phyloP scores from a whole-genome alignment of 2,113 vertebrate genomes.

The Sinosuthora webbiana region DNA sequence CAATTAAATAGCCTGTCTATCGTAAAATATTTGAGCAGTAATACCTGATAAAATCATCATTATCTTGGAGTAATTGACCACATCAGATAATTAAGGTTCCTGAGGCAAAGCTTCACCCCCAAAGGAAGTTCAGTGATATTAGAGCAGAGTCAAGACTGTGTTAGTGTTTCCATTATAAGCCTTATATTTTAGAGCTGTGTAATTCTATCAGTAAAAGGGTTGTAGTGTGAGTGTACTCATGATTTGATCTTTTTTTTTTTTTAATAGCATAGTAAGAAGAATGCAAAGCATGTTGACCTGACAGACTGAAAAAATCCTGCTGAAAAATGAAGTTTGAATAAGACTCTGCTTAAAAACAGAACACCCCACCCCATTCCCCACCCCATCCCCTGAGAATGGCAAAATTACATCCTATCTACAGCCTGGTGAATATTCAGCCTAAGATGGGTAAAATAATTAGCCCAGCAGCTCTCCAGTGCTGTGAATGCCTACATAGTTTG shows the following conservation, averaged over 20 bases:
- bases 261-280: background rate
- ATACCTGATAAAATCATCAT: constrained; percentile 75
- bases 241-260: background rate
- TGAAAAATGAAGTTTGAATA: background rate
- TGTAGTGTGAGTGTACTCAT: background rate
- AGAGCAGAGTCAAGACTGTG: constrained; percentile 49
- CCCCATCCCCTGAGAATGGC: background rate
- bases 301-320: background rate
- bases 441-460: background rate
- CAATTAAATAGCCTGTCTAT: constrained; percentile 69
- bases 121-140: constrained; percentile 68
- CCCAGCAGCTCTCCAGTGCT: background rate
- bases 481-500: background rate
- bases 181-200: constrained; percentile 23
- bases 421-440: background rate
- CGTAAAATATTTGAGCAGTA: constrained; percentile 68
- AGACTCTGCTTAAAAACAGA: background rate
- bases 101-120: constrained; percentile 67
- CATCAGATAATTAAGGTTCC: constrained; percentile 75
- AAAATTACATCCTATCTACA: background rate
- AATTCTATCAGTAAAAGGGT: constrained; percentile 13
- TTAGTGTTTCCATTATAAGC: constrained; percentile 52
- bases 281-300: background rate
- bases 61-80: constrained; percentile 74
- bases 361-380: background rate